A percentile compares a stretch with the other conserved stretches of the same genome.
Conservation (phyloP, 2,113 vertebrate genomes). For the Chloropsis cyanopogon region DNA sequence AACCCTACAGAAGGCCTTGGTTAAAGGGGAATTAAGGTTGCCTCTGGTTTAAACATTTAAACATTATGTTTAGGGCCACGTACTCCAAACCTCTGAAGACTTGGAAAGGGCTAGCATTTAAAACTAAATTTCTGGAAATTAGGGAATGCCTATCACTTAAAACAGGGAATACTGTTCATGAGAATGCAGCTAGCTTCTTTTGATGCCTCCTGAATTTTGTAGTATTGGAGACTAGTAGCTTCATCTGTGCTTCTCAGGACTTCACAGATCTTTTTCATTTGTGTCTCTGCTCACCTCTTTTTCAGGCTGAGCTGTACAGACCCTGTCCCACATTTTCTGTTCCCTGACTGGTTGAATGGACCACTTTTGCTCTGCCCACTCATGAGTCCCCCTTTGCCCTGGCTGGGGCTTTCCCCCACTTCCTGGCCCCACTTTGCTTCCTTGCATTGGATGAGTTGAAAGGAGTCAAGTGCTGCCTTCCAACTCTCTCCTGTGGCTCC, state of each 20-base stretch:
- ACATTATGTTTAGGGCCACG: background rate
- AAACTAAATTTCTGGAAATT: background rate
- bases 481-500: background rate
- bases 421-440: background rate
- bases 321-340: background rate
- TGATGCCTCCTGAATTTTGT: background rate
- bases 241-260: background rate
- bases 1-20: background rate
- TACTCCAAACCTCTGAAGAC: background rate
- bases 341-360: background rate
- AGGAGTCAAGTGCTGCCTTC: background rate
- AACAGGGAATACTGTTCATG: background rate
- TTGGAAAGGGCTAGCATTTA: background rate
- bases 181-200: background rate
- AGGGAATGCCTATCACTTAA: background rate
- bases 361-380: background rate
- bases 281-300: background rate
- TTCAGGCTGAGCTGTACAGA: background rate
- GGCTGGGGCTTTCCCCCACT: background rate
- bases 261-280: background rate
- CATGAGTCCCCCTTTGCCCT: fast-evolving
- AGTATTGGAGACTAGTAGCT: background rate
- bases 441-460: background rate
- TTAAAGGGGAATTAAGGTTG: background rate
- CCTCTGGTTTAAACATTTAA: background rate